Conservation (phyloP, 2,888 invertebrate genomes). For the Thumatha senex region DNA sequence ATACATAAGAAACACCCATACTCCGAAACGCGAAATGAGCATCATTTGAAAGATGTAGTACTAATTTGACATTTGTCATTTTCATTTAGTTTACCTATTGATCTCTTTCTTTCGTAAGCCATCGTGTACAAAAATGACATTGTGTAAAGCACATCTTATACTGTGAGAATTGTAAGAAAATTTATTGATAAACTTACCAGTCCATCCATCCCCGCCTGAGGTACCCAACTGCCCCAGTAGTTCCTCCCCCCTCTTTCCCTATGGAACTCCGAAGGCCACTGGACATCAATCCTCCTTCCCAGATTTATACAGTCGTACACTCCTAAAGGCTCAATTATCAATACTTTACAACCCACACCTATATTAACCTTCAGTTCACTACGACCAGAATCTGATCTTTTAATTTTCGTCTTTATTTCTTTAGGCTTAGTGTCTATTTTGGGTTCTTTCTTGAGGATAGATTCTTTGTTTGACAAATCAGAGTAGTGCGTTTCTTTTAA, state of each 20-base stretch:
- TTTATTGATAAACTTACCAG: slow-evolving; percentile 75
- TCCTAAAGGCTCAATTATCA: slow-evolving; percentile 75
- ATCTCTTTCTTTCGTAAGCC: too few relatives aligned
- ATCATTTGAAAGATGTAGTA: too few relatives aligned
- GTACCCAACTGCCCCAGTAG: slow-evolving; percentile 95
- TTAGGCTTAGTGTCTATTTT: slow-evolving; percentile 66
- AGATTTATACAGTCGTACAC: slow-evolving; percentile 97
- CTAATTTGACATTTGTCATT: too few relatives aligned
- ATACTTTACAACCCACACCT: slow-evolving; percentile 72
- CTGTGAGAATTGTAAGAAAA: too few relatives aligned
- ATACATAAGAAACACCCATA: too few relatives aligned
- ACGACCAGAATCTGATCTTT: slow-evolving; percentile 69
- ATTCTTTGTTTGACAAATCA: slow-evolving; percentile 63
- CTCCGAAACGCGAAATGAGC: too few relatives aligned
- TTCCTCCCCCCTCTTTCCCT: slow-evolving; percentile 93
- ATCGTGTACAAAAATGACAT: too few relatives aligned
- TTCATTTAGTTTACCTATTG: too few relatives aligned
- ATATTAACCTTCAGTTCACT: slow-evolving; percentile 71
- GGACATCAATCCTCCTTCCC: slow-evolving; percentile 95
- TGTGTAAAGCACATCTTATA: too few relatives aligned
- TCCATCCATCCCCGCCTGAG: slow-evolving; percentile 96
- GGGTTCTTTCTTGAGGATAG: slow-evolving; percentile 55
- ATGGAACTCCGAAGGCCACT: slow-evolving; percentile 97
- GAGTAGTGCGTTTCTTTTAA: slow-evolving; percentile 67
- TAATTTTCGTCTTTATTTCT: slow-evolving; percentile 73